These are phyloP conservation scores for Drosophila barbarae DNA, from an alignment of 2,888 invertebrate species.

Conservation along the genomic window DNA sequence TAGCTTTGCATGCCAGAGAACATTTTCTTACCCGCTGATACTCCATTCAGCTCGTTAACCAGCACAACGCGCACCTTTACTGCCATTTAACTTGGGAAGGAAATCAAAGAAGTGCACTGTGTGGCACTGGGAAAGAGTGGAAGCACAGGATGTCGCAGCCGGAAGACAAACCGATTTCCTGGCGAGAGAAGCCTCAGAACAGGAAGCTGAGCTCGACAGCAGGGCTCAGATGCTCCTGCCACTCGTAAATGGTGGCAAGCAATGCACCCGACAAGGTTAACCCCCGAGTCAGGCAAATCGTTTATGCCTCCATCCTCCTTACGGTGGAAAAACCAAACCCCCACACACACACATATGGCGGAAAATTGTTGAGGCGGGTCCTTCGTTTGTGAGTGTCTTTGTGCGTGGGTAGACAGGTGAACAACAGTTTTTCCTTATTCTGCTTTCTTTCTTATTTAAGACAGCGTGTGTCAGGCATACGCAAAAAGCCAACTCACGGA, in stretches of 20 bases:
- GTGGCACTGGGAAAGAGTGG: slow-evolving; percentile 30
- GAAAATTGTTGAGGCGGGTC: slow-evolving; percentile 51
- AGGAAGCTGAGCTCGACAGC: slow-evolving; percentile 37
- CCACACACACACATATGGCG: slow-evolving; percentile 9
- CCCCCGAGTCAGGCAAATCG: slow-evolving; percentile 41
- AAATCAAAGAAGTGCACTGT: slow-evolving; percentile 49
- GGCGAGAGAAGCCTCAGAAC: slow-evolving; percentile 49
- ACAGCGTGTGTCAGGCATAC: slow-evolving; percentile 63
- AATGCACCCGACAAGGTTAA: slow-evolving; percentile 66
- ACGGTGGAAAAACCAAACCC: not conserved
- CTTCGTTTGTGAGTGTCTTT: slow-evolving; percentile 23
- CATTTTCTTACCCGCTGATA: slow-evolving; percentile 9
- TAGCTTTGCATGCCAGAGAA: slow-evolving; percentile 5
- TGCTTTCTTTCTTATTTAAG: slow-evolving; percentile 45
- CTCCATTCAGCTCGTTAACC: slow-evolving; percentile 36
- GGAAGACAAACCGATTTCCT: slow-evolving; percentile 71
- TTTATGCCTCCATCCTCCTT: slow-evolving; percentile 23
- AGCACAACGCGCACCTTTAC: slow-evolving; percentile 15
- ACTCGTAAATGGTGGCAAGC: slow-evolving; percentile 12
- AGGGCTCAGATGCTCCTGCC: slow-evolving; percentile 15
- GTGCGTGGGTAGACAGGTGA: slow-evolving; percentile 62
- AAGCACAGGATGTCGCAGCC: slow-evolving; percentile 53
- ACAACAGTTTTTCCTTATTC: slow-evolving; percentile 50
- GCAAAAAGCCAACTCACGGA: slow-evolving; percentile 39
- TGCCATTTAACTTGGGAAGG: slow-evolving; percentile 1